A percentile compares a stretch with the other conserved stretches of the same genome.
phyloP scores from a whole-genome alignment of 1,140 invertebrate species.

The Choristoneura fumiferana region DNA sequence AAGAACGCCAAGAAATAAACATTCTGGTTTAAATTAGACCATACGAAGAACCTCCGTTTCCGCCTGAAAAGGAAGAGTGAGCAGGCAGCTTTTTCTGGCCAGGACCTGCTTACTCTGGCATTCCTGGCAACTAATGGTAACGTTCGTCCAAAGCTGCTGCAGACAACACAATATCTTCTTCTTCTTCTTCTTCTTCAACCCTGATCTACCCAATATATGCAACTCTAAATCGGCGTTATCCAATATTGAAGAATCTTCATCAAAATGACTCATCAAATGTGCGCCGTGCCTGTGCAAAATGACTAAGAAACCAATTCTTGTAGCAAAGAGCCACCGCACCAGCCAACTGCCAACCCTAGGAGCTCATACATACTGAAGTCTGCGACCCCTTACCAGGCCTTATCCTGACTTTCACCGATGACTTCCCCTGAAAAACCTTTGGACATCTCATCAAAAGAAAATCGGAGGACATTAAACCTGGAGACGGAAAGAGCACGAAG shows the following conservation, averaged over 20 bases:
- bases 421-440: slow-evolving; percentile 37
- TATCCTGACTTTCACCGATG: slow-evolving; percentile 51
- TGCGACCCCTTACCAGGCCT: slow-evolving; percentile 25
- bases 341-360: background rate
- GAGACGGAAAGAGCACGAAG: too few relatives aligned
- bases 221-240: background rate
- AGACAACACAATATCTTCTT: too few relatives aligned
- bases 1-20: background rate
- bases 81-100: background rate
- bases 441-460: slow-evolving; percentile 50
- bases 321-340: background rate
- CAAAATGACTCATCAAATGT: background rate
- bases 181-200: too few relatives aligned
- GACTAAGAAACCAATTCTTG: background rate
- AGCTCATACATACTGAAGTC: slow-evolving; percentile 15
- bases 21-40: background rate
- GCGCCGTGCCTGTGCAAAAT: slow-evolving; percentile 13
- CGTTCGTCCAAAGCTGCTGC: background rate
- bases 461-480: slow-evolving; percentile 32
- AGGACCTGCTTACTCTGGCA: background rate
- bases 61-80: background rate
- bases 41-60: background rate
- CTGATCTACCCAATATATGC: too few relatives aligned
- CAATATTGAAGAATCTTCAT: background rate
- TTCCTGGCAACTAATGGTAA: background rate